Evolutionary conservation across 2,888 invertebrate genomes (phyloP), one percentile per base, ranked within the genome.

Genomic region (Tenthredo livida): DNA sequence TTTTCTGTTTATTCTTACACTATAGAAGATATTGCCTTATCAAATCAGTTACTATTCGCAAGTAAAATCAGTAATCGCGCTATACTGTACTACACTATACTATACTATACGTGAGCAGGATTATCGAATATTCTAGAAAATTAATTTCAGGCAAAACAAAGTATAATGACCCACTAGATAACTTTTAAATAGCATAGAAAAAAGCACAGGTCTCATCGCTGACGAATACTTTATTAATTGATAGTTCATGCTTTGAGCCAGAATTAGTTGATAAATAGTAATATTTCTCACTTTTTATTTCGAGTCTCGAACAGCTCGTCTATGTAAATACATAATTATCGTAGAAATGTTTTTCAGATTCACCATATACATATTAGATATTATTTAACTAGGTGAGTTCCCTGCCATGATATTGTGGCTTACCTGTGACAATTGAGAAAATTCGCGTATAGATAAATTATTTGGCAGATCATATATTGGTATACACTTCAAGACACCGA

Each of bases 261-360:
- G 61, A 80, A 40, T 29, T 80, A 80, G 40, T 80, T 61, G 2
- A 80, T 54, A 61, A 58, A 80, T 50, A 58, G 61, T 50, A 17
- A 80, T 80, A 80, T 25, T 61, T 61, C 25, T 80, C 21, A 25
- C 33, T 40, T n/a, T 86, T 37, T 86, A 85, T 87, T 88, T 88
- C 88, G 86, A 86, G 90, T 90, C 89, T 90, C 84, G 90, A 89
- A 90, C 90, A 90, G 90, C 90, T 90, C 90, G 70, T 70, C 87
- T 86, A 86, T 89, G 90, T 90, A 89, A 75, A 89, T 90, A 89
- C 54, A 54, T 54, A 7, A 5, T 85, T 61, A 80, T 80, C 80
- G 58, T 61, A 61, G 25, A 80, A 80, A 61, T 58, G 80, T 80
- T 80, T 80, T 80, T 80, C 80, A 80, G 80, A 80, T 80, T 61